Evolutionary conservation across 2,113 vertebrate genomes (phyloP).

Genomic region (Bettongia penicillata): DNA sequence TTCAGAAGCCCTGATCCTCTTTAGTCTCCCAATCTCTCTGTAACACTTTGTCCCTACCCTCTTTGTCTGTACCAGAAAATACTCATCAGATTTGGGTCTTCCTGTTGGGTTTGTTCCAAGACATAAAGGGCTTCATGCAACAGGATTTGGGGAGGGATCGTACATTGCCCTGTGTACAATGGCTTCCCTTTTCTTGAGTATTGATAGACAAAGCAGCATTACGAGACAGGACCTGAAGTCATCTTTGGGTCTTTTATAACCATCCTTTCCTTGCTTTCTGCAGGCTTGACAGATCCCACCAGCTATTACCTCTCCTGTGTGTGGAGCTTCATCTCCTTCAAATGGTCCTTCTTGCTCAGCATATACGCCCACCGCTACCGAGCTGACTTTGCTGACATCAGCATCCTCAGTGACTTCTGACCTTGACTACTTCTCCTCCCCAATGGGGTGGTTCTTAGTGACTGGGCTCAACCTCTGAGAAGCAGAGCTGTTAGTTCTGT

Average conservation of each 20-base stretch:
- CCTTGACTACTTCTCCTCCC: neutral
- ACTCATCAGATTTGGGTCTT: neutral
- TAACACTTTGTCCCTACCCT: neutral
- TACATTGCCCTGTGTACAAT: neutral
- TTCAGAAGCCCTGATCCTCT: neutral
- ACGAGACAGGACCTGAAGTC: neutral
- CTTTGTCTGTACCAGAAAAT: neutral
- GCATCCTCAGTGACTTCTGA: constrained; percentile 96
- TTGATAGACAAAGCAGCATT: neutral
- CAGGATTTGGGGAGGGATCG: neutral
- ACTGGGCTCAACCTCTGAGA: constrained; percentile 57
- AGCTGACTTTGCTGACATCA: constrained; percentile 94
- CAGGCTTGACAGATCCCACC: constrained; percentile 89
- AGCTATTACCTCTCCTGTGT: constrained; percentile 93
- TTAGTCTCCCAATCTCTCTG: neutral
- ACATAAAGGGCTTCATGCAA: neutral
- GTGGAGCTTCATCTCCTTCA: constrained; percentile 94
- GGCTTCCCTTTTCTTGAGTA: neutral
- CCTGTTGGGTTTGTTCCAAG: neutral
- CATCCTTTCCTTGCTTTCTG: neutral
- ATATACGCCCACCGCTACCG: constrained; percentile 90
- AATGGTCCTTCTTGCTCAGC: constrained; percentile 91
- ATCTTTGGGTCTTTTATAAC: neutral
- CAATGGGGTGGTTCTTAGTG: constrained; percentile 7
- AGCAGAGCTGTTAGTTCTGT: neutral